Base-by-base conservation (phyloP, 1,140 invertebrate species). In the Brachionus angularis region DNA sequence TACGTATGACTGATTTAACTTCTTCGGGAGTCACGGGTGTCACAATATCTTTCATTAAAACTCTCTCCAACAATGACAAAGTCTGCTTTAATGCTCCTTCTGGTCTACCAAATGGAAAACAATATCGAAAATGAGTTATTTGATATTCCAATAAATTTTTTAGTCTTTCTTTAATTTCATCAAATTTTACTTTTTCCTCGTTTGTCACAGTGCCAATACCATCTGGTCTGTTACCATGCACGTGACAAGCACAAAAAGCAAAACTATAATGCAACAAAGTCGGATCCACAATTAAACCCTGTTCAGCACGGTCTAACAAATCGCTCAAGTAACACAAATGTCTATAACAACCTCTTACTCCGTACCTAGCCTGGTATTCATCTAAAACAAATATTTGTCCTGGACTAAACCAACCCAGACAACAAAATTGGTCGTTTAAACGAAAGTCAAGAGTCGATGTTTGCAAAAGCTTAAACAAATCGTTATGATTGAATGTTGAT, bases 211-310 rank as follows among this genome's bases (percentile, higher is more conserved):
- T 98, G 72, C 94, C 94, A 31, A 62, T 72, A 14, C 49, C 33
- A 39, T 72, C 49, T 31, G 50, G 44, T 16, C 49, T 27, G 21
- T 62, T 62, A 39, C 49, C 44, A n/a, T 72, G 46, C 8, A 98
- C 95, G 83, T 98, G 96, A 76, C 90, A 95, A 5, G 94, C 94
- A 83, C 95, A 98, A 83, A 97, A 98, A 23, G 94, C 94, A 84
- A 97, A 98, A 75, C 91, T 95, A 81, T 92, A 98, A 83, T 98
- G 95, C 77, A 98, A 96, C 44, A 98, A 84, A 1, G 93, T 98
- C 0, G 96, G 95, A 83, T 99, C 96, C 71, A 99, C 95, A 84
- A 96, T 92, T 72, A 91, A 84, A 61, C 91, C 91, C 74, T 91
- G 90, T 80, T 98, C 94, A 0, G 94, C 93, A 73, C 93, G 87